Percentiles rank a stretch among this genome's conserved stretches.
These are phyloP conservation scores for Drosophila tristis DNA, from an alignment of 1,140 invertebrate genomes.

Conservation along the genomic window DNA sequence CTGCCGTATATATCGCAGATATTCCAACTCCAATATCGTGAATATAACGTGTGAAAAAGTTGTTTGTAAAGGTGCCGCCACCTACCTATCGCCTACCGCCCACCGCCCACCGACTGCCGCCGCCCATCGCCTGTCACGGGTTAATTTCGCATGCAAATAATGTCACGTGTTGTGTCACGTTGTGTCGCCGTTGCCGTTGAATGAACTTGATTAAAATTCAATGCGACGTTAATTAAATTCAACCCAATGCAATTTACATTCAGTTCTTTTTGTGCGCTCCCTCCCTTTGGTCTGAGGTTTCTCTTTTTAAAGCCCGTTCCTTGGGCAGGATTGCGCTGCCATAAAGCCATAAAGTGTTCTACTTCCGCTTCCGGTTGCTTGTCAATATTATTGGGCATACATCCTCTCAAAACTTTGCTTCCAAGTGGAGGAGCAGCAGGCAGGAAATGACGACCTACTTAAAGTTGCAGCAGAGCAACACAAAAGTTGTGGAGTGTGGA, in stretches of 20 bases:
- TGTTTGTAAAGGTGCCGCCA: background rate
- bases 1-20: background rate
- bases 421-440: too few relatives aligned
- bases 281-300: background rate
- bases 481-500: too few relatives aligned
- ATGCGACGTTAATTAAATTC: slow-evolving; percentile 80
- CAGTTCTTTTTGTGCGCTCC: slow-evolving; percentile 6
- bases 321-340: background rate
- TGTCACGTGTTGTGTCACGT: slow-evolving; percentile 70
- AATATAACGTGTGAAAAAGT: slow-evolving; percentile 26
- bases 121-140: slow-evolving; percentile 51
- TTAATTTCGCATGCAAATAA: slow-evolving; percentile 81
- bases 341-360: too few relatives aligned
- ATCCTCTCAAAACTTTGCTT: too few relatives aligned
- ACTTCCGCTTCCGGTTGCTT: too few relatives aligned
- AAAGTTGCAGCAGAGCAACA: too few relatives aligned
- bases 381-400: too few relatives aligned
- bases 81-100: too few relatives aligned
- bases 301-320: slow-evolving; percentile 18
- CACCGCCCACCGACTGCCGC: too few relatives aligned
- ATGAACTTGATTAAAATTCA: slow-evolving; percentile 82
- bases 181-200: slow-evolving; percentile 45
- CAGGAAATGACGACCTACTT: too few relatives aligned
- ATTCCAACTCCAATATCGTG: background rate
- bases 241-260: slow-evolving; percentile 69